phyloP scores from a whole-genome alignment of 2,888 invertebrate genomes.

The Troilus luridus region DNA sequence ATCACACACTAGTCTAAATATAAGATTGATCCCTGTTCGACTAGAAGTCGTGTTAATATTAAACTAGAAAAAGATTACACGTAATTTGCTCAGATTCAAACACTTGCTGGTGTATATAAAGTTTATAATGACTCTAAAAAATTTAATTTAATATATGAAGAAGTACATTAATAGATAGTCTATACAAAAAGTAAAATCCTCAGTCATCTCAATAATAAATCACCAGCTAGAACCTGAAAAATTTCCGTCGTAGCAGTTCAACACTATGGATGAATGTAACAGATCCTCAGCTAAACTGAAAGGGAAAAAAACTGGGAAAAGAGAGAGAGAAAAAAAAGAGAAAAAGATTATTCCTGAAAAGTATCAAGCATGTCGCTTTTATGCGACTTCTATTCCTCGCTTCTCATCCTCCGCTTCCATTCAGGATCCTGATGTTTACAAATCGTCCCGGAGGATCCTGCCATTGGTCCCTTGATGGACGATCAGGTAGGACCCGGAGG shows the following conservation, averaged over 20 bases:
- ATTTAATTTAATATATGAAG: neutral
- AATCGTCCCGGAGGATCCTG: conserved; percentile 29
- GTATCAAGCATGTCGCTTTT: neutral
- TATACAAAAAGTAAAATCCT: neutral
- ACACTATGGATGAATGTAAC: neutral
- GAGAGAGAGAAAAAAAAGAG: neutral
- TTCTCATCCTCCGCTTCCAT: neutral
- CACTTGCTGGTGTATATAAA: too few species aligned
- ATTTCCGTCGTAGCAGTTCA: neutral
- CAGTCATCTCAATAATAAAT: neutral
- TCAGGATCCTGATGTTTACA: conserved; percentile 47
- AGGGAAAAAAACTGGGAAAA: too few species aligned
- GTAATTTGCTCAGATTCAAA: too few species aligned
- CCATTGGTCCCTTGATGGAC: conserved; percentile 19
- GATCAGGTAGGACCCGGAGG: neutral
- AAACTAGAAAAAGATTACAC: too few species aligned
- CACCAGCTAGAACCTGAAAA: neutral
- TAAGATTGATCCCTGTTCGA: too few species aligned
- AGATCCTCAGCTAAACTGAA: neutral
- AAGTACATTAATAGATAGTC: neutral
- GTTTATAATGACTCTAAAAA: too few species aligned
- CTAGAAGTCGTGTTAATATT: too few species aligned
- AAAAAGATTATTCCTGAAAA: neutral
- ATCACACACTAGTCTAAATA: too few species aligned
- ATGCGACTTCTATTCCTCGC: neutral